Percentiles rank a stretch among this genome's conserved stretches.
Conservation (phyloP, 2,797 vertebrate genomes). For the Siniperca obscura region DNA sequence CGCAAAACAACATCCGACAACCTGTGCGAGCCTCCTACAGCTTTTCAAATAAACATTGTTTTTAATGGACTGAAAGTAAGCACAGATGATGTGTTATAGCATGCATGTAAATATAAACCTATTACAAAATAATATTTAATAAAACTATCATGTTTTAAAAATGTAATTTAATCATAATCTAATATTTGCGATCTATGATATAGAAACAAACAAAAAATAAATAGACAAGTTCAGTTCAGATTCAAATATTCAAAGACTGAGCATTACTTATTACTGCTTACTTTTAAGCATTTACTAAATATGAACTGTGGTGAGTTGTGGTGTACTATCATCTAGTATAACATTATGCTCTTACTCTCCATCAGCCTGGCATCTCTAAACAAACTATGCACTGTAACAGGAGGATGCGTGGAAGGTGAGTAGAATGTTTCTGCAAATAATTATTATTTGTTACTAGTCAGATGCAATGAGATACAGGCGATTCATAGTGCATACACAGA, state of each 20-base stretch:
- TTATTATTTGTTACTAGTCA: constrained; percentile 56
- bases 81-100: not conserved
- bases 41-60: not conserved
- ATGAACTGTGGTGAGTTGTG: not conserved
- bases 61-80: not conserved
- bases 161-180: no score
- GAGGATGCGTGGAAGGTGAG: constrained; percentile 38
- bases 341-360: constrained; percentile 12
- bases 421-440: constrained; percentile 60
- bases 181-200: no score
- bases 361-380: constrained; percentile 7
- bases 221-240: not conserved
- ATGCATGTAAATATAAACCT: not conserved
- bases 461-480: constrained; percentile 48
- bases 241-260: no score
- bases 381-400: constrained; percentile 40
- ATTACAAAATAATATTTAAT: not conserved
- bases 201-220: not conserved
- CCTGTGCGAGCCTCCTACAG: no score
- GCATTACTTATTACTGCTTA: not conserved
- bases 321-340: not conserved
- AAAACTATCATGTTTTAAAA: not conserved
- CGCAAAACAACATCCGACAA: no score
- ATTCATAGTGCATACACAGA: not conserved
- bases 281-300: not conserved